A percentile compares a stretch with the other conserved stretches of the same genome.
phyloP scores from a whole-genome alignment of 2,888 invertebrate species.

The Papilio gigon region DNA sequence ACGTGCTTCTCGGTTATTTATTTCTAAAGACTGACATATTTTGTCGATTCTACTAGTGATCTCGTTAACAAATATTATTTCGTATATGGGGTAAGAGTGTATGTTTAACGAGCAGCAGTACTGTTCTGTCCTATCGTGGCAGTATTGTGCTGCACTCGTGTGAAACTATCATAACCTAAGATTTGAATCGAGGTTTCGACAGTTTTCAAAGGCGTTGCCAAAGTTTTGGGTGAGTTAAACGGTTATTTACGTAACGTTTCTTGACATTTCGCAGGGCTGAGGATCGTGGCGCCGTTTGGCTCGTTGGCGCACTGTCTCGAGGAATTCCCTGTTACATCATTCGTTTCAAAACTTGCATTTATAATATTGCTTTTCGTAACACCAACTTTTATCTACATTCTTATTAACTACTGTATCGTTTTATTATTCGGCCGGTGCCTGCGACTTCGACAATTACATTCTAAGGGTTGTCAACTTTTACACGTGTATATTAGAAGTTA shows the following conservation, averaged over 20 bases:
- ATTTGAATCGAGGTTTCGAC: conserved; percentile 63
- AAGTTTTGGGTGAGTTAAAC: conserved; percentile 62
- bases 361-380: conserved; percentile 49
- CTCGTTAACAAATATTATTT: background rate
- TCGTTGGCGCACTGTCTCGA: conserved; percentile 55
- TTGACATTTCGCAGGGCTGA: conserved; percentile 70
- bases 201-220: conserved; percentile 68
- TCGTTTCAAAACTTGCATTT: conserved; percentile 53
- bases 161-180: conserved; percentile 47
- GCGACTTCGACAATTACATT: no score
- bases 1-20: background rate
- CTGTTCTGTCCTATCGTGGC: background rate
- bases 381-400: conserved; percentile 18
- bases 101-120: background rate
- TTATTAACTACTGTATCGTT: background rate
- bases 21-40: background rate
- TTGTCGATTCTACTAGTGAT: background rate
- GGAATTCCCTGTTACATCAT: conserved; percentile 72
- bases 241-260: conserved; percentile 64
- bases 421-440: background rate
- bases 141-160: background rate
- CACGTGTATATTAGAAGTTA: background rate
- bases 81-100: background rate
- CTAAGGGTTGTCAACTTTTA: no score
- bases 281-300: conserved; percentile 39